Conservation (phyloP, 2,888 invertebrate genomes). For the Suillia variegata region DNA sequence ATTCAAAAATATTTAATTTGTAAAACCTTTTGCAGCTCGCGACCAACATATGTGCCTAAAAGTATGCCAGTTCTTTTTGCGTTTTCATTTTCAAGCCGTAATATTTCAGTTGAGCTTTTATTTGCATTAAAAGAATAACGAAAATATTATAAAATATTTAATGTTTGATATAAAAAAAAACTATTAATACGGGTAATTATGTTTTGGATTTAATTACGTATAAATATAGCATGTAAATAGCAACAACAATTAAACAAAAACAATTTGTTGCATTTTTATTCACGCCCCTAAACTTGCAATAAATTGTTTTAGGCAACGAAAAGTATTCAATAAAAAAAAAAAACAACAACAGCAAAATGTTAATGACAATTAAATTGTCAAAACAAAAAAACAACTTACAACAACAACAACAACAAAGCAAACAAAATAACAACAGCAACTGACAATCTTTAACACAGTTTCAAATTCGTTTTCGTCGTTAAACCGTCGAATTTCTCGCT, state of each 20-base stretch:
- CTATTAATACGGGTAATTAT: conserved; percentile 26
- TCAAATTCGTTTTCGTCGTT: too few species aligned
- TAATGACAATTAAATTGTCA: neutral
- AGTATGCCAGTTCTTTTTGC: too few species aligned
- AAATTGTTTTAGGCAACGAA: conserved; percentile 17
- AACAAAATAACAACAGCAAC: neutral
- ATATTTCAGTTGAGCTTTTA: too few species aligned
- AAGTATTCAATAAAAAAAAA: neutral
- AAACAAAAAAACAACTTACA: neutral
- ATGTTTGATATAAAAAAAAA: conserved; percentile 12
- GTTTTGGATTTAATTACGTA: conserved; percentile 35
- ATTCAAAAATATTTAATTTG: too few species aligned
- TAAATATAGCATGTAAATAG: neutral
- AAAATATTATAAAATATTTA: too few species aligned
- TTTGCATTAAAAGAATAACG: too few species aligned
- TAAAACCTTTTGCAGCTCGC: too few species aligned
- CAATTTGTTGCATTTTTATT: conserved; percentile 35
- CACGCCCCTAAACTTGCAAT: conserved; percentile 35
- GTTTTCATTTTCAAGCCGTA: too few species aligned
- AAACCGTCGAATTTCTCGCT: too few species aligned
- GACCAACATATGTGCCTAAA: too few species aligned
- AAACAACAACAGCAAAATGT: neutral
- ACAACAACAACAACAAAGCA: neutral
- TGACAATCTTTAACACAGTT: neutral
- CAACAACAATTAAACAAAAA: conserved; percentile 12